Evolutionary conservation across 2,888 invertebrate species (phyloP), one percentile per base, ranked within the genome.

Genomic region (Agrochola circellaris): DNA sequence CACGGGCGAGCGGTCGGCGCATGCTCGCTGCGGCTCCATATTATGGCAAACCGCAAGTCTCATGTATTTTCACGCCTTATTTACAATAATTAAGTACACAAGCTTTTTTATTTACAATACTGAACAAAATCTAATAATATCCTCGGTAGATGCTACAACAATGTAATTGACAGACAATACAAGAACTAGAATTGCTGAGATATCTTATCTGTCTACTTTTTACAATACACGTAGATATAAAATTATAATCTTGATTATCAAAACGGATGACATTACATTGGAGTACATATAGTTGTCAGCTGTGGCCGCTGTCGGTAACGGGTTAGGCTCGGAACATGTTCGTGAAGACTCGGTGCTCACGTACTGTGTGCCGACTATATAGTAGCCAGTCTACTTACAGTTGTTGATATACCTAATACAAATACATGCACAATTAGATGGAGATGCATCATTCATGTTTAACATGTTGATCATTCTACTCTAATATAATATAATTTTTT

Each of bases 21-120:
- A 62, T 54, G 26, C 34, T 51, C 48, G 56, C 34, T 13, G 17
- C 42, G 51, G 30, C 17, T 26, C n/a, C 11, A 15, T 3, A 26
- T 26, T 23, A 23, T 20, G 23, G 60, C 51, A 26, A 38, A 38
- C 38, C 38, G 8, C 65, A 48, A 38, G 20, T 26, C 62, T 26
- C 60, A 0, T 64, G 72, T 38, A 66, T 54, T 66, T 56, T n/a
- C 77, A 79, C 77, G 78, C 84, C 88, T 87, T 92, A 92, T 90
- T 82, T 88, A 88, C 88, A 92, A 84, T 80, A 84, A 84, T 81
- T 68, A 87, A 88, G 70, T 85, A 85, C 81, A 87, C 78, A 83
- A 62, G 75, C 66, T 73, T 34, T 79, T 85, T 81, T 92, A 91
- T 92, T 89, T 91, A 92, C 89, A 91, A 90, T 91, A 90, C 85